Evolutionary conservation across 1,140 invertebrate species (phyloP).

Genomic region (Mycetomoellerius zeteki): DNA sequence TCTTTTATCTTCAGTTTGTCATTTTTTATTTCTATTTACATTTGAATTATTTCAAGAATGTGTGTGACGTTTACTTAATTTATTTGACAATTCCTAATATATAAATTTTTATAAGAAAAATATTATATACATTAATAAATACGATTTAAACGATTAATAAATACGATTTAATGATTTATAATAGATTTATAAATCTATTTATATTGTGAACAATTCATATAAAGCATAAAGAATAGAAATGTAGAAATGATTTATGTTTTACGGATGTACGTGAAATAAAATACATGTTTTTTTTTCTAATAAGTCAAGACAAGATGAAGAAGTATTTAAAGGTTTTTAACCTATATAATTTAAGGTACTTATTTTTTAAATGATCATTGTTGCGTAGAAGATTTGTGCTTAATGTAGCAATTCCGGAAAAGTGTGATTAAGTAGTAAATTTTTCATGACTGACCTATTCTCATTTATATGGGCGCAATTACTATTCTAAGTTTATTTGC

Average conservation of each 20-base stretch:
- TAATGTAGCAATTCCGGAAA: constrained; percentile 30
- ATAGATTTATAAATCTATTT: neutral
- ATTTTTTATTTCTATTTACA: constrained; percentile 58
- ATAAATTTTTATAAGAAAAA: neutral
- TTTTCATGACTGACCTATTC: constrained; percentile 18
- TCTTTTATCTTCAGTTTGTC: constrained; percentile 12
- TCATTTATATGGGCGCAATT: constrained; percentile 43
- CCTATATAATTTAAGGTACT: constrained; percentile 21
- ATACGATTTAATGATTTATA: neutral
- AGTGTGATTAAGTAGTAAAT: constrained; percentile 46
- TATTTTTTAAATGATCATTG: constrained; percentile 6
- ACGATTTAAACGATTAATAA: neutral
- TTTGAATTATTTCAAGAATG: constrained; percentile 68
- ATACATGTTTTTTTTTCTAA: neutral
- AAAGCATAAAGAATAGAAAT: neutral
- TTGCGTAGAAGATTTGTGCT: constrained; percentile 12
- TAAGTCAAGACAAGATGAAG: neutral
- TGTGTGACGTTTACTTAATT: neutral
- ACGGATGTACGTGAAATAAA: neutral
- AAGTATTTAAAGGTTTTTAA: constrained; percentile 23
- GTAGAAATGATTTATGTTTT: neutral
- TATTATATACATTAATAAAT: constrained; percentile 14
- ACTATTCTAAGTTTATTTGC: constrained; percentile 52
- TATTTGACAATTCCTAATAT: neutral
- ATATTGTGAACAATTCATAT: neutral